Evolutionary conservation across 2,888 invertebrate genomes (phyloP).

Genomic region (Aplocera efformata): DNA sequence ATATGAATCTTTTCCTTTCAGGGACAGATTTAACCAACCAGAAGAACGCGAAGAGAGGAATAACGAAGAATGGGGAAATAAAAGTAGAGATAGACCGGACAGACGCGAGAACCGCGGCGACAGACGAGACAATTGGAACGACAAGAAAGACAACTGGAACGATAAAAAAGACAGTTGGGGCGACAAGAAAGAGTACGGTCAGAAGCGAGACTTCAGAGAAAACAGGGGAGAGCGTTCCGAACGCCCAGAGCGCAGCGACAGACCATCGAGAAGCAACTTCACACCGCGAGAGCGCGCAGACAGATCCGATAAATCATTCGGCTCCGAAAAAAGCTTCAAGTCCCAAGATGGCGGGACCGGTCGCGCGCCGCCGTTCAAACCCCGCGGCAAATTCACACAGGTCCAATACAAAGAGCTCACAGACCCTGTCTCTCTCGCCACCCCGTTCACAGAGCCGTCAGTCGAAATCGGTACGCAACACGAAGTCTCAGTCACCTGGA

Average conservation of each 20-base stretch:
- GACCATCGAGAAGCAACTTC: slow-evolving; percentile 53
- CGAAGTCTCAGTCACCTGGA: slow-evolving; percentile 85
- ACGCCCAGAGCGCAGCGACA: slow-evolving; percentile 31
- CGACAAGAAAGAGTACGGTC: slow-evolving; percentile 38
- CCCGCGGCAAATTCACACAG: slow-evolving; percentile 53
- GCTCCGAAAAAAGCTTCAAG: slow-evolving; percentile 54
- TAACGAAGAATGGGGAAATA: slow-evolving; percentile 45
- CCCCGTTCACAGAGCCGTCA: slow-evolving; percentile 65
- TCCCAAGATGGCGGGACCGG: slow-evolving; percentile 49
- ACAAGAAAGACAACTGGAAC: slow-evolving; percentile 39
- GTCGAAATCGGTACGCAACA: slow-evolving; percentile 77
- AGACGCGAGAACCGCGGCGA: slow-evolving; percentile 32
- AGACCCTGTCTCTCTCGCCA: slow-evolving; percentile 71
- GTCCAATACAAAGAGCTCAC: slow-evolving; percentile 59
- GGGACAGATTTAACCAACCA: slow-evolving; percentile 44
- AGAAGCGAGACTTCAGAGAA: slow-evolving; percentile 35
- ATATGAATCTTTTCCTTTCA: slow-evolving; percentile 21
- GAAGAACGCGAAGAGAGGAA: slow-evolving; percentile 50
- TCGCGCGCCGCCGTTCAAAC: slow-evolving; percentile 53
- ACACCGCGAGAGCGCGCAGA: slow-evolving; percentile 61
- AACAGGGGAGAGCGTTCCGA: slow-evolving; percentile 34
- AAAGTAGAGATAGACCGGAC: slow-evolving; percentile 25
- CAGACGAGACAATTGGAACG: slow-evolving; percentile 42
- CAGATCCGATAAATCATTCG: slow-evolving; percentile 50
- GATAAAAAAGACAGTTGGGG: slow-evolving; percentile 37